Percentiles rank a stretch among this genome's conserved stretches.
Evolutionary conservation across 2,113 vertebrate genomes (phyloP).

Genomic region (Catharus fuscescens): DNA sequence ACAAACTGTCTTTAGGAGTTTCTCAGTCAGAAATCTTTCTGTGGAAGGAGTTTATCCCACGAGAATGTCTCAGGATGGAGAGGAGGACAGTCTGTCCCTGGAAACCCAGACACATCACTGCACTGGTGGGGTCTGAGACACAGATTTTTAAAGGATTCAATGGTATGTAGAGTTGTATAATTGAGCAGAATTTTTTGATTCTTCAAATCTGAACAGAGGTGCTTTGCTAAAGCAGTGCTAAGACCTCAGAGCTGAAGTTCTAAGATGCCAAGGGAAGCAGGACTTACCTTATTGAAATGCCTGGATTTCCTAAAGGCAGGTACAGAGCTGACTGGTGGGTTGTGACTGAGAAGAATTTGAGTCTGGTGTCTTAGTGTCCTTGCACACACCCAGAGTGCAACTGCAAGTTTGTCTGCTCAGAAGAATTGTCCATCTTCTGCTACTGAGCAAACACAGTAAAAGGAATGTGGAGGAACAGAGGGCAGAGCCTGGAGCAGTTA

Average conservation of each 20-base stretch:
- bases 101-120: not conserved
- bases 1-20: not conserved
- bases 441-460: not conserved
- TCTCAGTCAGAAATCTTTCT: not conserved
- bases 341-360: not conserved
- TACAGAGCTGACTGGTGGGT: not conserved
- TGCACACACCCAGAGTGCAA: not conserved
- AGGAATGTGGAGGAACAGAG: not conserved
- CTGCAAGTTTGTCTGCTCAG: not conserved
- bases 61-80: not conserved
- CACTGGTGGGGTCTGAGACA: not conserved
- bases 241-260: not conserved
- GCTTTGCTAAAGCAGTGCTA: not conserved
- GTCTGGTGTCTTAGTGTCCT: not conserved
- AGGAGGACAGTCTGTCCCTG: not conserved
- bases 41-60: not conserved
- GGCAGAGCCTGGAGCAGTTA: not conserved
- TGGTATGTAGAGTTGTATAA: not conserved
- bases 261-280: not conserved
- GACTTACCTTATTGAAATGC: not conserved
- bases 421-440: not conserved
- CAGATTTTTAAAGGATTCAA: not conserved
- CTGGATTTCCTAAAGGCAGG: not conserved
- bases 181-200: not conserved
- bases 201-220: not conserved